Base-by-base conservation (phyloP, 2,113 vertebrate species). In the Urocynchramus pylzowi region DNA sequence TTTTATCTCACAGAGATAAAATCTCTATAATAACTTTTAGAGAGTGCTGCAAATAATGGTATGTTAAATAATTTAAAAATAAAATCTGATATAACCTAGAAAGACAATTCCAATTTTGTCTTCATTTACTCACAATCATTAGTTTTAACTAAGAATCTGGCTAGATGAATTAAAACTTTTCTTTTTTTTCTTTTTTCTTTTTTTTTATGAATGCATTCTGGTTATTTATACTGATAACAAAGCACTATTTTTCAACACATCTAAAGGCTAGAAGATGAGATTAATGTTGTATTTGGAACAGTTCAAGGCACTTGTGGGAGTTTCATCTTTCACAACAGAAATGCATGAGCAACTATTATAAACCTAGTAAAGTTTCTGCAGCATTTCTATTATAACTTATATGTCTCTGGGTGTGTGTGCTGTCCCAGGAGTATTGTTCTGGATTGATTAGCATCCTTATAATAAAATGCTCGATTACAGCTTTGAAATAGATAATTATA, bases 401-500 rank as follows among this genome's bases (percentile, higher is more conserved):
- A 54, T 16, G 33, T 88, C 68, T 96, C 82, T 91, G 84, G 65
- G 94, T 9, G 7, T 54, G 42, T 71, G 65, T 84, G 68, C 60
- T 94, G 56, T 95, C 92, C 91, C 90, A 87, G 41, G 57, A 96
- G 93, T 89, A 95, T 91, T 97, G 73, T 94, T 96, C 84, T 69
- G 74, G 69, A 97, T 35, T 91, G 65, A 87, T 95, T 80, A 96
- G 42, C 74, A 79, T 96, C 91, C 93, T 69, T 57, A 89, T 73
- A 96, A 94, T 82, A 93, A 96, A 96, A 95, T 97, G 89, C 52
- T 97, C 89, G 81, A 96, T 96, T 95, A 89, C 63, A 96, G 68
- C 68, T 95, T 95, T 96, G 71, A 97, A 96, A 96, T 56, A 84
- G 80, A 91, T 95, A 95, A 97, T 97, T 97, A 96, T 89, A 95